These are phyloP conservation scores for Periphyllus acericola DNA, from an alignment of 2,888 invertebrate genomes.

Conservation along the genomic window DNA sequence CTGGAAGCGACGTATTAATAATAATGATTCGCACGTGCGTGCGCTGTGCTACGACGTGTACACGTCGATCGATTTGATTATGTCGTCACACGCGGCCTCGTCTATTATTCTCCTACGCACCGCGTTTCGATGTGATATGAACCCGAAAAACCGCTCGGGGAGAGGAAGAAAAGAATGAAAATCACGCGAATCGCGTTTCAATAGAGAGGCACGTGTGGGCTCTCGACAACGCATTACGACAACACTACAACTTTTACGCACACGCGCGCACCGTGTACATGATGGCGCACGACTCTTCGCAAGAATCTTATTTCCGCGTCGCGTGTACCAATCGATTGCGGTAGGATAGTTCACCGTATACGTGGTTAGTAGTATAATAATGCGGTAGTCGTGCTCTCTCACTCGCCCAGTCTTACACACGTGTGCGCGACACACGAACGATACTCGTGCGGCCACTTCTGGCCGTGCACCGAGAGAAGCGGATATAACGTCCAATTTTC, in stretches of 20 bases:
- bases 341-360: background rate
- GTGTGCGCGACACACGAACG: background rate
- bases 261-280: background rate
- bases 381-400: too few species aligned
- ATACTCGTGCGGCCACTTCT: slow-evolving; percentile 33
- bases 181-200: background rate
- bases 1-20: too few species aligned
- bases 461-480: background rate
- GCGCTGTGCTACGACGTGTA: too few species aligned
- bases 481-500: slow-evolving; percentile 17
- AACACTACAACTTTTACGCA: background rate
- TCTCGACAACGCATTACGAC: background rate
- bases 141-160: background rate
- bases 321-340: slow-evolving; percentile 36
- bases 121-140: background rate
- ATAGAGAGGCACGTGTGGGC: slow-evolving; percentile 3
- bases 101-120: background rate
- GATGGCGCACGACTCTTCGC: background rate
- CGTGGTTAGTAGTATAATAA: too few species aligned
- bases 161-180: background rate
- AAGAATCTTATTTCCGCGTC: slow-evolving; percentile 34
- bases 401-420: background rate
- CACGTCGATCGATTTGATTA: background rate
- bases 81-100: background rate
- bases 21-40: too few species aligned